These are phyloP conservation scores for Anolis apletophallus DNA, from an alignment of 2,797 vertebrate genomes.

Conservation along the genomic window DNA sequence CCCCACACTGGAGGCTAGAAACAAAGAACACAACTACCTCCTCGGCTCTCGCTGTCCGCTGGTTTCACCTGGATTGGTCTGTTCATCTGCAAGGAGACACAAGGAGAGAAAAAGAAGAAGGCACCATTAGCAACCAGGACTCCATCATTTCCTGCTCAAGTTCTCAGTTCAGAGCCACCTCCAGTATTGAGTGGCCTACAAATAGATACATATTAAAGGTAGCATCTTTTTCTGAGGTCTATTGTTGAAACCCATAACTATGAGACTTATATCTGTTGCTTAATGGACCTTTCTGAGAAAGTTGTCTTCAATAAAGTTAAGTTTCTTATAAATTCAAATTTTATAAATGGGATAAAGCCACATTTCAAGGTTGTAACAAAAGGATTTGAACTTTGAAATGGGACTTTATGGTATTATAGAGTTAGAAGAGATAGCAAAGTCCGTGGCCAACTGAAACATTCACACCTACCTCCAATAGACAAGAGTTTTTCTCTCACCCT, in stretches of 20 bases:
- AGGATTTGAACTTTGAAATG: too few species aligned
- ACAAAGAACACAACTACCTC: conserved; percentile 89
- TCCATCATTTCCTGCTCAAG: neutral
- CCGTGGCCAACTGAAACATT: too few species aligned
- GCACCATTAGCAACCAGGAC: conserved; percentile 26
- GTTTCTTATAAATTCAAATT: too few species aligned
- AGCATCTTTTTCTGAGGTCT: neutral
- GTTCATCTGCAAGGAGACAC: conserved; percentile 91
- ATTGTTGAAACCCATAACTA: neutral
- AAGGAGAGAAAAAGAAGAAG: conserved; percentile 47
- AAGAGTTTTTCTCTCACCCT: too few species aligned
- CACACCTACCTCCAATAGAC: too few species aligned
- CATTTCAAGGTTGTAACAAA: too few species aligned
- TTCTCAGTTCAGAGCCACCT: neutral
- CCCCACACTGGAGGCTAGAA: conserved; percentile 76
- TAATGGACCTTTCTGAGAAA: neutral
- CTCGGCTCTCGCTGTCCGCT: conserved; percentile 98
- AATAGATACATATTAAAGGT: too few species aligned
- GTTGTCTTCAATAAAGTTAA: too few species aligned
- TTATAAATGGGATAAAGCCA: too few species aligned
- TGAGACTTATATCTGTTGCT: neutral
- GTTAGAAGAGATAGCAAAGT: too few species aligned
- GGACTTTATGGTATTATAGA: too few species aligned
- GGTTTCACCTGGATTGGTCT: conserved; percentile 99
- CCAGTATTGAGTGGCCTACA: neutral